phyloP scores from a whole-genome alignment of 1,140 invertebrate species.

The Microplitis demolitor region DNA sequence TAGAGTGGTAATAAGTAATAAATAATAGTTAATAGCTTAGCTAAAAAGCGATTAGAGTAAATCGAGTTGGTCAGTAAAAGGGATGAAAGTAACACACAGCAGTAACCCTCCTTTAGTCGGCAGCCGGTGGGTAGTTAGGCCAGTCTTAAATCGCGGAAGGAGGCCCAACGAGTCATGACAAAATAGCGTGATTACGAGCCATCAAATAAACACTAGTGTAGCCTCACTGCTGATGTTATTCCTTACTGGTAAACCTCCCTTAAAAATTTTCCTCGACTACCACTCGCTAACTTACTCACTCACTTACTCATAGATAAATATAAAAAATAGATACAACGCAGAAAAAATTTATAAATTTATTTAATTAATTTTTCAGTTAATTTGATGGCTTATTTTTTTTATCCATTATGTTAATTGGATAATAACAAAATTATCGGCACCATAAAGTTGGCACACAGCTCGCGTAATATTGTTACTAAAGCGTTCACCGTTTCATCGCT shows the following conservation, averaged over 20 bases:
- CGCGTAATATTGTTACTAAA: neutral
- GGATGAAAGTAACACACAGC: neutral
- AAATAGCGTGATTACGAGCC: conserved; percentile 60
- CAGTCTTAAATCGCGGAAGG: conserved; percentile 20
- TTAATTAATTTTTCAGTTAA: neutral
- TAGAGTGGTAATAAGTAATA: neutral
- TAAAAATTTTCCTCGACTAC: neutral
- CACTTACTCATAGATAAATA: no score
- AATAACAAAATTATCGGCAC: conserved; percentile 50
- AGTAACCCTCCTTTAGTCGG: neutral
- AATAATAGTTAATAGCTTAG: neutral
- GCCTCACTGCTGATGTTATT: conserved; percentile 43
- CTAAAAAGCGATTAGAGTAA: neutral
- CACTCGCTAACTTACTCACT: no score
- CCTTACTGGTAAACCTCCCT: conserved; percentile 41
- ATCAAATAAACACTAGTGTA: conserved; percentile 60
- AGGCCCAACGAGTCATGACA: conserved; percentile 49
- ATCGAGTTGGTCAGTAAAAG: neutral
- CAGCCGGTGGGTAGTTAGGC: neutral
- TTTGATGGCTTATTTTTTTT: neutral
- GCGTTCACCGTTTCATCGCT: conserved; percentile 8
- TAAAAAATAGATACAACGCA: neutral
- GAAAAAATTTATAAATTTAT: neutral
- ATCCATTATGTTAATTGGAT: conserved; percentile 45
- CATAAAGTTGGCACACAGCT: conserved; percentile 47